Base-by-base conservation (phyloP, 2,113 vertebrate genomes). In the Onychorhynchus coronatus region DNA sequence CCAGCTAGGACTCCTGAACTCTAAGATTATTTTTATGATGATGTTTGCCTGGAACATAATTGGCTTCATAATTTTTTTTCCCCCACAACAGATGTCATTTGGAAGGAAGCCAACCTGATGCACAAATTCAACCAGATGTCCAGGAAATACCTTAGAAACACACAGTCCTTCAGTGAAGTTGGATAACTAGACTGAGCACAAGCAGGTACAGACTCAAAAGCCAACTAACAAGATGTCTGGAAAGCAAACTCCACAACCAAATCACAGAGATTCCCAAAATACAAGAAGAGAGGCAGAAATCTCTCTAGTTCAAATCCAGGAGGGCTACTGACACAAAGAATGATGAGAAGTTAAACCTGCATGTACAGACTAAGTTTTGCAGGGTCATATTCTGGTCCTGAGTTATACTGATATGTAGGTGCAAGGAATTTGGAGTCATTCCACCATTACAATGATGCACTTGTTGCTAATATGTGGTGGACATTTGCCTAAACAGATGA, bases 41-140 rank as follows among this genome's bases (percentile, higher is more conserved):
- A 91, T 0, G 1, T 82, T 77, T 88, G 52, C 70, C 68, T 94
- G 89, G 52, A 91, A 92, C n/a, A n/a, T 68, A 77, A 85, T 61
- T 85, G n/a, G 56, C 37, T 96, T 94, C 56, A 67, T 39, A 52
- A 13, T 30, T 73, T 41, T 55, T 71, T 55, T 49, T 39, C 8
- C 5, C 44, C 44, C 78, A 85, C 31, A 93, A 88, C 78, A 95
- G 62, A 95, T 81, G 78, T 70, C 56, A 78, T 90, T 93, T 91
- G 61, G 82, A 88, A 68, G n/a, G 65, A 95, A 78, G 87, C 52
- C 87, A 95, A 9, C 15, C 42, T 77, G 67, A 89, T 46, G 73
- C 61, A 85, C 83, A 88, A 95, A 95, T 86, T 89, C 76, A 93
- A 86, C 58, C 91, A 95, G 76, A 82, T 82, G 82, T 79, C 92